A percentile compares a stretch with the other conserved stretches of the same genome.
Evolutionary conservation across 2,797 vertebrate species (phyloP).

Genomic region (Sebastes trivittatus): DNA sequence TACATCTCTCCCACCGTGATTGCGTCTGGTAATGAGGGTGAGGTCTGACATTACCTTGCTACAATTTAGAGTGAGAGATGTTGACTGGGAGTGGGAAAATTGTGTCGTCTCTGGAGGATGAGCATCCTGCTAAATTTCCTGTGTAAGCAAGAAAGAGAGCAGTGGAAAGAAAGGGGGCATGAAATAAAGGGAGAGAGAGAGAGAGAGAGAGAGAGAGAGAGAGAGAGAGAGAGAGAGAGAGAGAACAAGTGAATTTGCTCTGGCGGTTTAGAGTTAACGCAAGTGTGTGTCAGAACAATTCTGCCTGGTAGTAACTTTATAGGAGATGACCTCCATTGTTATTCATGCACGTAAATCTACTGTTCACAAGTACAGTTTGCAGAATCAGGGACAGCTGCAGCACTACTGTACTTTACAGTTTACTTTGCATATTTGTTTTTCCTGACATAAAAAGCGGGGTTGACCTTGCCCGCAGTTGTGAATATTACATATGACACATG

Average conservation of each 20-base stretch:
- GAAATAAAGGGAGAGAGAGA: slow-evolving; percentile 44
- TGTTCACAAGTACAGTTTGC: slow-evolving; percentile 56
- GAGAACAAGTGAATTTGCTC: slow-evolving; percentile 41
- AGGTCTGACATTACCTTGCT: slow-evolving; percentile 32
- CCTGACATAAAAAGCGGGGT: neutral
- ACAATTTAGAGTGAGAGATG: slow-evolving; percentile 47
- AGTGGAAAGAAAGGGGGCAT: slow-evolving; percentile 28
- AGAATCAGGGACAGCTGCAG: slow-evolving; percentile 19
- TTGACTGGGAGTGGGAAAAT: slow-evolving; percentile 42
- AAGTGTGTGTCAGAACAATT: slow-evolving; percentile 67
- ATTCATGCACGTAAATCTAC: slow-evolving; percentile 48
- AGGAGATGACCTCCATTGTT: slow-evolving; percentile 55
- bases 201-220: slow-evolving; percentile 10
- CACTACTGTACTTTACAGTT: slow-evolving; percentile 18
- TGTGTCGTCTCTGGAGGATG: slow-evolving; percentile 38
- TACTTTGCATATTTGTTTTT: slow-evolving; percentile 7
- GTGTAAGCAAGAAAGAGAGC: slow-evolving; percentile 36
- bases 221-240: slow-evolving; percentile 21
- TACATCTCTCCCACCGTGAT: slow-evolving; percentile 20
- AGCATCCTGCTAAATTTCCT: slow-evolving; percentile 50
- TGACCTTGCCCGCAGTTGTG: slow-evolving; percentile 40
- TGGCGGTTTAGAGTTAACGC: slow-evolving; percentile 62
- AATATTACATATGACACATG: slow-evolving; percentile 48
- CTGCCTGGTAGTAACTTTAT: slow-evolving; percentile 46
- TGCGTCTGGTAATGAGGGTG: slow-evolving; percentile 30